Base-by-base conservation (phyloP, 2,888 invertebrate genomes). In the Dasysyrphus albostriatus region DNA sequence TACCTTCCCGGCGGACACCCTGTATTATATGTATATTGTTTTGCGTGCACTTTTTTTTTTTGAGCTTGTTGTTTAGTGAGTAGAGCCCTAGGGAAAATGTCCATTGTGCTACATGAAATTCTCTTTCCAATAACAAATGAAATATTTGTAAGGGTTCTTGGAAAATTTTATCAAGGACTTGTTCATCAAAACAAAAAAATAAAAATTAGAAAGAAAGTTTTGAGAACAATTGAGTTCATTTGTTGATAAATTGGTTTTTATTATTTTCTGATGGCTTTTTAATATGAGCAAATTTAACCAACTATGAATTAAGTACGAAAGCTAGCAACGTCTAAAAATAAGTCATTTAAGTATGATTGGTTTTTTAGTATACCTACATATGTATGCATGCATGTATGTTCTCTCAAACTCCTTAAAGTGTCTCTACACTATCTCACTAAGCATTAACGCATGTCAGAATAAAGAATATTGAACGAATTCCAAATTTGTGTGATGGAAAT, bases 101-200 rank as follows among this genome's bases (percentile, higher is more conserved):
- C n/a, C 7, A 44, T 44, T 44, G 44, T 44, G n/a, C 7, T 44
- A n/a, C 29, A 54, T 12, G 24, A 14, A 54, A 29, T 54, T 29
- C 54, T 54, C 24, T 54, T 54, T 8, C 6, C 54, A 44, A n/a
- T 12, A 44, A 44, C 44, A 44, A n/a, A 12, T 54, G 54, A 54
- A 12, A 54, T n/a, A 14, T 54, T 29, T 29, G 14, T 14, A 29
- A 12, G 12, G 12, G 14, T 24, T 24, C 12, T 54, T 54, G 10
- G 5, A 8, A 6, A 29, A 29, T 54, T 14, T 14, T 29, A 54
- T 29, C 54, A 54, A 29, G 14, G 54, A 29, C 29, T 2, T 54
- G 29, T 54, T 29, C 29, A 54, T 19, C 29, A 19, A 12, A 51
- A 54, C 29, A 44, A 29, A 29, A 10, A 10, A 2, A 54, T n/a